Evolutionary conservation across 2,888 invertebrate genomes (phyloP).

Genomic region (Cordylochernes scorpioides): DNA sequence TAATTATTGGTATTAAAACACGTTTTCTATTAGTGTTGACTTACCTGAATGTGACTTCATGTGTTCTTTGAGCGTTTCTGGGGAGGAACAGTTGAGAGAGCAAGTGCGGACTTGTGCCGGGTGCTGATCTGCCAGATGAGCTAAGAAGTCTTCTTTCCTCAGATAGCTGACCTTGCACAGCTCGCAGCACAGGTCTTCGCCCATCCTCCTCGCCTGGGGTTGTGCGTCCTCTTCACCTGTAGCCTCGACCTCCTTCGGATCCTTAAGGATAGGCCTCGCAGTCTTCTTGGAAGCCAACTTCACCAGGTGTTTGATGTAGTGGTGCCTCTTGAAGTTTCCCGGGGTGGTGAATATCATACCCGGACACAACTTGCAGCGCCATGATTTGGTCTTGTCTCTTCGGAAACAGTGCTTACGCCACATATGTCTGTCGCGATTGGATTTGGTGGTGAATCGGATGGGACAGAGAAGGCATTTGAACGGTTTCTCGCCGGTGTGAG

Average conservation of each 20-base stretch:
- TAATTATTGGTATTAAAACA: no score
- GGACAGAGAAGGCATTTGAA: conserved; percentile 82
- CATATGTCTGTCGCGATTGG: conserved; percentile 82
- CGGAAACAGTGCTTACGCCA: conserved; percentile 41
- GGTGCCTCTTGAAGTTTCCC: conserved; percentile 49
- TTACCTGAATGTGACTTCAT: no score
- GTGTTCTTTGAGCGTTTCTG: no score
- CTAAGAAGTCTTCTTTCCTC: conserved; percentile 27
- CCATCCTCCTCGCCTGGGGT: conserved; percentile 19
- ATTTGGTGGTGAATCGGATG: conserved; percentile 79
- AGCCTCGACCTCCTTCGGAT: conserved; percentile 2
- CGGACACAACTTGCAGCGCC: conserved; percentile 50
- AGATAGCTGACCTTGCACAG: conserved; percentile 2
- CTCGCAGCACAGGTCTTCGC: conserved; percentile 16
- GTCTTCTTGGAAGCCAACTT: conserved; percentile 14
- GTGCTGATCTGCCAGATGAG: conserved; percentile 6
- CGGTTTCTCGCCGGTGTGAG: conserved; percentile 84
- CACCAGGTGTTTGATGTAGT: conserved; percentile 37
- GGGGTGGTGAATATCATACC: conserved; percentile 46
- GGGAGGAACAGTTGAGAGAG: no score
- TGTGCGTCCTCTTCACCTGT: conserved; percentile 14
- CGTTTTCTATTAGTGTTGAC: no score
- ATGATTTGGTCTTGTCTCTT: conserved; percentile 28
- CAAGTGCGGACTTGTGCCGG: no score
- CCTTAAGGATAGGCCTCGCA: not conserved